Base-by-base conservation (phyloP, 2,797 vertebrate species). In the Garrulus glandarius region DNA sequence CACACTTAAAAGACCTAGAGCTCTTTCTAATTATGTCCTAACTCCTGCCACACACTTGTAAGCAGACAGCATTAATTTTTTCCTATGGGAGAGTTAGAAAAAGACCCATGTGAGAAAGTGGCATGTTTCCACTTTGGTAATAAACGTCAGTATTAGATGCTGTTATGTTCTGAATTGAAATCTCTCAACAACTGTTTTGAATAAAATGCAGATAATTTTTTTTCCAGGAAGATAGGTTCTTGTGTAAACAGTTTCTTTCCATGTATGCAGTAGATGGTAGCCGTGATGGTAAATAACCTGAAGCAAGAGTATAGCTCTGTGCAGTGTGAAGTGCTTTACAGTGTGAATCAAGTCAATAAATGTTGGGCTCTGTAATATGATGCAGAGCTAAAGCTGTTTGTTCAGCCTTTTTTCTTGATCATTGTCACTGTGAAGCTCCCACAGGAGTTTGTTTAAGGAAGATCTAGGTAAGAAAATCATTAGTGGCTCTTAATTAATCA, bases 11-110 rank as follows among this genome's bases (percentile, higher is more conserved):
- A 89, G 80, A 90, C 12, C 52, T 76, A 44, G n/a, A 77, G 39
- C 59, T 63, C 89, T 65, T 90, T 87, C 55, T 91, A 82, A 93
- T 87, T 69, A 72, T 16, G 43, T 84, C 39, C 46, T 43, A 59
- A 68, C 34, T 91, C 56, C 44, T 84, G 84, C 86, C 81, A 92
- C 89, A 80, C 64, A 64, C 81, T 83, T 95, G 77, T 76, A 93
- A 90, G 92, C 59, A 93, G 90, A 68, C 63, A 86, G 60, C 44
- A 60, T 47, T 90, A 41, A 23, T 84, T 78, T 84, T 84, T 94
- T 90, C 72, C 77, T 79, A 2, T 57, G 74, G 32, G n/a, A 93
- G 72, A 57, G 52, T 63, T 65, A 87, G 76, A 2, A 67, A 6
- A 88, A 68, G 39, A 18, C 29, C 36, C 14, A 52, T 9, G 46